These are phyloP conservation scores for Grus americana DNA, from an alignment of 2,113 vertebrate genomes.

Conservation along the genomic window DNA sequence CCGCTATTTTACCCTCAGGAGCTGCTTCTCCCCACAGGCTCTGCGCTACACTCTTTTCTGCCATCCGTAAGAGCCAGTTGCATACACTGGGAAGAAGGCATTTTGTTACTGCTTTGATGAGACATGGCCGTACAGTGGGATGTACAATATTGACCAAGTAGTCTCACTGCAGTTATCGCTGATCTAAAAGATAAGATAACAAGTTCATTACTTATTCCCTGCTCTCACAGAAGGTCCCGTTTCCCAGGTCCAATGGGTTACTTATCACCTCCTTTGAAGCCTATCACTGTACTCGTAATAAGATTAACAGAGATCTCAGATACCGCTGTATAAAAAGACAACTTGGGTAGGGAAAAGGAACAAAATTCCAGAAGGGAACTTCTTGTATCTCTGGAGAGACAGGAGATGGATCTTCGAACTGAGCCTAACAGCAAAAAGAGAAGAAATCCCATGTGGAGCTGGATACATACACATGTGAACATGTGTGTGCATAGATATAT, in stretches of 20 bases:
- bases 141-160: background rate
- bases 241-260: background rate
- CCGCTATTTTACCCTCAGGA: background rate
- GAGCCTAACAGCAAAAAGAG: background rate
- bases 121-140: fast-evolving
- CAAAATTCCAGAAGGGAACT: background rate
- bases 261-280: background rate
- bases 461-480: background rate
- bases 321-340: background rate
- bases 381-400: background rate
- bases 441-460: background rate
- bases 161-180: background rate
- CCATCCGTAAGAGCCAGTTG: background rate
- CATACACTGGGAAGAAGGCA: background rate
- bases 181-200: background rate
- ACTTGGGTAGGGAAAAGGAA: background rate
- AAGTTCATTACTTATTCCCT: background rate
- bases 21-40: background rate
- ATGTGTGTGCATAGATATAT: background rate
- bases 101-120: background rate
- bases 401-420: background rate
- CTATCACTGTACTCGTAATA: background rate
- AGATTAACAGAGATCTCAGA: background rate
- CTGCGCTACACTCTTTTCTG: background rate
- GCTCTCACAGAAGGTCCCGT: background rate